phyloP scores from a whole-genome alignment of 2,888 invertebrate species.

The Dioctria rufipes region DNA sequence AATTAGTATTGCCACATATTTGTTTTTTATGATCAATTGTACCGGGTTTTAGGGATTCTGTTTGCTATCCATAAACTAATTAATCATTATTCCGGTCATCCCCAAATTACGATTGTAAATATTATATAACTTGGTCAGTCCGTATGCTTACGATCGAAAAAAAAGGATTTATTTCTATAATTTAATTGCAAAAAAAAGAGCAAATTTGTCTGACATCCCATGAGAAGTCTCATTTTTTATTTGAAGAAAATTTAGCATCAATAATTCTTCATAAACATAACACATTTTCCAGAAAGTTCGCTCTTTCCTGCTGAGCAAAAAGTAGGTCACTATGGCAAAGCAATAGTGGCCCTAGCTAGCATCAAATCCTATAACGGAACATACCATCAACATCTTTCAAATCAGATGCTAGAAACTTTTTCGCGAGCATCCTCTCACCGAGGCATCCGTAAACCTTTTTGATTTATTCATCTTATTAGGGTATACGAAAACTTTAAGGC shows the following conservation, averaged over 20 bases:
- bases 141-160: too few species aligned
- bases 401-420: not conserved
- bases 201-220: too few species aligned
- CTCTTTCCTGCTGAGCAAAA: not conserved
- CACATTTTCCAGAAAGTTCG: not conserved
- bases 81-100: too few species aligned
- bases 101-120: too few species aligned
- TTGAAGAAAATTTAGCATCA: not conserved
- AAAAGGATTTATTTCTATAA: too few species aligned
- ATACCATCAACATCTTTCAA: not conserved
- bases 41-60: too few species aligned
- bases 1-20: too few species aligned
- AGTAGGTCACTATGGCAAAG: not conserved
- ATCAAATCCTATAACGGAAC: too few species aligned
- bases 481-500: conserved; percentile 38
- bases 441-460: conserved; percentile 34
- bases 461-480: conserved; percentile 50
- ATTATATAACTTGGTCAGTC: too few species aligned
- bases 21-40: too few species aligned
- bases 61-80: too few species aligned
- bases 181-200: too few species aligned
- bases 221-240: not conserved
- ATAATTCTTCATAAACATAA: not conserved
- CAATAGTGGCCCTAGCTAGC: not conserved
- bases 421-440: not conserved